phyloP scores from a whole-genome alignment of 2,888 invertebrate genomes.

The Ochlodes sylvanus region DNA sequence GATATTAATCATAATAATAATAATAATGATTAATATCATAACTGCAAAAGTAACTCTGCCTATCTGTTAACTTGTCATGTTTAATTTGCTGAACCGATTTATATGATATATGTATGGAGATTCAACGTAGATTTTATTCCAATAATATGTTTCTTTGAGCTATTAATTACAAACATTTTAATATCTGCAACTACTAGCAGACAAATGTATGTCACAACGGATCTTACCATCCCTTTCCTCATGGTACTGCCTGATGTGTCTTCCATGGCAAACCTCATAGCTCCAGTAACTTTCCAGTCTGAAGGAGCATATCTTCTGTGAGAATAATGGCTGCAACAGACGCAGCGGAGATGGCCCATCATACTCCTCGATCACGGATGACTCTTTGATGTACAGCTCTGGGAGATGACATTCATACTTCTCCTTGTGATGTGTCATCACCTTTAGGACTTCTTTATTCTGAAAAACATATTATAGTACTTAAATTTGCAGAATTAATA shows the following conservation, averaged over 20 bases:
- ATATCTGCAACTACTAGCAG: too few relatives aligned
- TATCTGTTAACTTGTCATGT: too few relatives aligned
- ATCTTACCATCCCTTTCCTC: constrained; percentile 93
- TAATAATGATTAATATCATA: too few relatives aligned
- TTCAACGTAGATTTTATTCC: too few relatives aligned
- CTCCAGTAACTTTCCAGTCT: constrained; percentile 97
- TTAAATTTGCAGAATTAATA: too few relatives aligned
- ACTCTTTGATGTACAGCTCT: constrained; percentile 82
- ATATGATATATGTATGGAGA: too few relatives aligned
- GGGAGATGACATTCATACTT: constrained; percentile 93
- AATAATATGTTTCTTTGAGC: too few relatives aligned
- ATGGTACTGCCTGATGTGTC: constrained; percentile 96
- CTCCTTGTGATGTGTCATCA: constrained; percentile 92
- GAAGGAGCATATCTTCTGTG: constrained; percentile 92
- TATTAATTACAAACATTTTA: too few relatives aligned
- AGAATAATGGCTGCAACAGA: constrained; percentile 90
- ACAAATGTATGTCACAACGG: neutral
- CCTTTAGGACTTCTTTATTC: constrained; percentile 86
- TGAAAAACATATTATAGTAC: constrained; percentile 42
- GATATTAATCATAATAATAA: too few relatives aligned
- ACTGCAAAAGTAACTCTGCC: too few relatives aligned
- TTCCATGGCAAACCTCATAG: constrained; percentile 97
- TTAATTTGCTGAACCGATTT: too few relatives aligned
- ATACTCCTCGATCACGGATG: constrained; percentile 86
- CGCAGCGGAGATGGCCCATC: constrained; percentile 91